These are phyloP conservation scores for Sternotherus odoratus DNA, from an alignment of 2,797 vertebrate genomes.

Conservation along the genomic window DNA sequence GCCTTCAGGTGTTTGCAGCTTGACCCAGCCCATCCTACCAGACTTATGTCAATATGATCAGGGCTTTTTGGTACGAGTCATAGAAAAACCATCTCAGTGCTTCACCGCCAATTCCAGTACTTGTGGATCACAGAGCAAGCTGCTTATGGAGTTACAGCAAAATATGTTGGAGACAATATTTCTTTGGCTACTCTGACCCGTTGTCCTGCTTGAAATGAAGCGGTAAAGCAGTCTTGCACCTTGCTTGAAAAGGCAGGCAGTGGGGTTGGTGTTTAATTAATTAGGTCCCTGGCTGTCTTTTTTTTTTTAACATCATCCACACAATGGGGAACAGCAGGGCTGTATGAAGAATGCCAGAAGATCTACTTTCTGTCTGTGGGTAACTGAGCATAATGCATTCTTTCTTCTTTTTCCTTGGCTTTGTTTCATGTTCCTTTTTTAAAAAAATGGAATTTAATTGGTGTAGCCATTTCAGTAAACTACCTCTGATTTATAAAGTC, in stretches of 20 bases:
- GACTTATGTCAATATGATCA: not conserved
- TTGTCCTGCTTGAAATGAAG: not conserved
- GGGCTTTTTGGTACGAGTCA: rapidly evolving
- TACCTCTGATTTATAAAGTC: not conserved
- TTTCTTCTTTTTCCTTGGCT: not conserved
- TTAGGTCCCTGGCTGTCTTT: not conserved
- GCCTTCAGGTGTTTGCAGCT: not conserved
- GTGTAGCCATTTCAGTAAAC: not conserved
- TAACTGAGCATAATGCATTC: not conserved
- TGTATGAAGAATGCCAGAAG: not conserved
- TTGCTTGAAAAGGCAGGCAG: not conserved
- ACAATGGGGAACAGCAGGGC: not conserved
- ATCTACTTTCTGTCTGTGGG: not conserved
- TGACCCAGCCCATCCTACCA: not conserved
- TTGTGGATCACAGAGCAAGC: not conserved
- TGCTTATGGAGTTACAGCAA: not conserved
- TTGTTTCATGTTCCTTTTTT: not conserved
- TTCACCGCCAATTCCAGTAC: not conserved
- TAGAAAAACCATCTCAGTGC: rapidly evolving
- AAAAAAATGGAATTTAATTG: not conserved
- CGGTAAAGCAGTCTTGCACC: not conserved
- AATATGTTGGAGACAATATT: not conserved
- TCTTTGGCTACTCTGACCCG: not conserved
- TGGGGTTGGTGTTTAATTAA: not conserved
- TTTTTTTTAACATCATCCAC: not conserved